Evolutionary conservation across 2,888 invertebrate genomes (phyloP), one percentile per base, ranked within the genome.

Genomic region (Cephonodes hylas): DNA sequence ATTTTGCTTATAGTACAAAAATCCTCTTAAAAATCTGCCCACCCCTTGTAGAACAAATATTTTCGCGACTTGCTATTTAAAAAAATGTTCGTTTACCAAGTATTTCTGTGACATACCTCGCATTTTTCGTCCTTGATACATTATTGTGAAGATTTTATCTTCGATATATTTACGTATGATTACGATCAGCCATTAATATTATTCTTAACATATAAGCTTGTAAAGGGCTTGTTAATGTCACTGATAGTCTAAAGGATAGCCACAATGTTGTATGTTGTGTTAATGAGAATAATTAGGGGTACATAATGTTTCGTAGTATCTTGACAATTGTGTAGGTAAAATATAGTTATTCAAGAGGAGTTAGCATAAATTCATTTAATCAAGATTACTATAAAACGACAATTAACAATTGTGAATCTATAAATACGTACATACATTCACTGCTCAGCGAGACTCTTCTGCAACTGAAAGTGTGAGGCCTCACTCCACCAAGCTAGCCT

Each of bases 151-250:
- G 53, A 53, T 31, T 15, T 48, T 27, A 27, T 27, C 48, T 15
- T 3, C 31, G 27, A 31, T 53, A 25, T 46, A 53, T 53, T 48
- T 53, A 53, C 53, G 27, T 53, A 4, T 53, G 53, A 53, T 53
- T 10, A 31, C 53, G 31, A 53, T 53, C 53, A 18, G 15, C 8
- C 18, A 53, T 53, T 53, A 15, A 53, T 31, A 53, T 31, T 18
- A 53, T 53, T 53, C 31, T 18, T 53, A 31, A 53, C 15, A 31
- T 27, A 31, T 31, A 31, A 18, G 53, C 18, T 53, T 27, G 18
- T 31, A 53, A 31, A 53, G 15, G 15, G 53, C 31, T 31, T 53
- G 31, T 53, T 45, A 53, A 31, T 31, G 31, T 31, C 31, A 31
- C 18, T 3, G 31, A 53, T 31, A 18, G 48, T 15, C 18, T 53